Evolutionary conservation across 2,888 invertebrate species (phyloP), one percentile per base, ranked within the genome.

Genomic region (Aradus depressus): DNA sequence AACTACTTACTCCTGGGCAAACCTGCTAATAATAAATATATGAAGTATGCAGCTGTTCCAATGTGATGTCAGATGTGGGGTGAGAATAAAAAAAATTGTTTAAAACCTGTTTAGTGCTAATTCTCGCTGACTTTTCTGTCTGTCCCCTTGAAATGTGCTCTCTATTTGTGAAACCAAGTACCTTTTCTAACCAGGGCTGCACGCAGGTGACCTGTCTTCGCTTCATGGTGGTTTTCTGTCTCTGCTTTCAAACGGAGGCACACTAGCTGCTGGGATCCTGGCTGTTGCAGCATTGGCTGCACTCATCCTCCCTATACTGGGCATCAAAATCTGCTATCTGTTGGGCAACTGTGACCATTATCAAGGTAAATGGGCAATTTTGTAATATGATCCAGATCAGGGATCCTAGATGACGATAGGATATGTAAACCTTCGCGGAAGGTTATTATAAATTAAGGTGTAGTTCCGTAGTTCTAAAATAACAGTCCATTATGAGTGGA

Each of bases 301-400:
- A 16, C 44, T 63, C 44, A 42, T 62, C 22, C 52, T 61, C 44
- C 63, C 60, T 5, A 23, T 60, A 28, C 59, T 63, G 42, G 61
- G 62, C 19, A 47, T 60, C 41, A 54, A 56, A 41, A 39, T 59
- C 18, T 63, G 63, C 56, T 54, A 60, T 19, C 38, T 63, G n/a
- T 52, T 63, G 35, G 61, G 61, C 35, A 60, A 56, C 31, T 63
- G 63, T 45, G 59, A 37, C 34, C 39, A 39, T 21, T 54, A 54
- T 28, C 50, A 51, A 50, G 56, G 56, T 56, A 44, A 32, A 3
- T 25, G 2, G 31, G 6, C n/a, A n/a, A n/a, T n/a, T n/a, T n/a
- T n/a, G n/a, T n/a, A n/a, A n/a, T n/a, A n/a, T n/a, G n/a, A n/a
- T n/a, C n/a, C n/a, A n/a, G n/a, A n/a, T n/a, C n/a, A n/a, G n/a